Base-by-base conservation (phyloP, 2,797 vertebrate species). In the Sebastes wilsoni region DNA sequence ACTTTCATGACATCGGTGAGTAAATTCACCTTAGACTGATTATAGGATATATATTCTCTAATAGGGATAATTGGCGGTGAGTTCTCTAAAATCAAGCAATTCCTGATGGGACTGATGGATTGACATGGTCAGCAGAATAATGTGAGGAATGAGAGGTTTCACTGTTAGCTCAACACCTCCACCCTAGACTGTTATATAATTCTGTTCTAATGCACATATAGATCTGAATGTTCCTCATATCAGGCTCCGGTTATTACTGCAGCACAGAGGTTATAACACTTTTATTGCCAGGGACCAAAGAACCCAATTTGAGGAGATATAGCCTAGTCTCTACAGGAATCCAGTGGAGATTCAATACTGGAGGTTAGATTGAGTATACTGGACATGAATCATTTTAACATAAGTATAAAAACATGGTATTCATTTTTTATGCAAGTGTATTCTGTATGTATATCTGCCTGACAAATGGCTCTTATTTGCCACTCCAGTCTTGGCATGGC, bases 201-300 rank as follows among this genome's bases (percentile, higher is more conserved):
- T 75, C 32, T 54, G 25, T 65, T 68, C 6, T 61, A 54, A 68
- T 59, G 70, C 42, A 54, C 56, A 32, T 38, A 9, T 20, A 28
- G 58, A 85, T 84, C 58, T 70, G 14, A 49, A 60, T 66, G 14
- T 38, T 78, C 64, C 42, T 74, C 70, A 49, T 36, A 30, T 56
- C 25, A 13, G 7, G 58, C 22, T 58, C 55, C 13, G 5, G 0
- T 38, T 28, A 14, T 59, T 65, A 32, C n/a, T 66, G 8, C 18
- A 9, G 27, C 22, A 64, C 27, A 65, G 7, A 32, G 14, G 22
- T 49, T 65, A 27, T 65, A 55, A 71, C 10, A 58, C n/a, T 65
- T 23, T 38, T 62, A 6, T 27, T 27, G 20, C 38, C 36, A 36
- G 5, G 14, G 30, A 64, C 72, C 66, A 75, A 70, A 74, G 32